Conservation (phyloP, 2,113 vertebrate species). For the Muntiacus muntjak region DNA sequence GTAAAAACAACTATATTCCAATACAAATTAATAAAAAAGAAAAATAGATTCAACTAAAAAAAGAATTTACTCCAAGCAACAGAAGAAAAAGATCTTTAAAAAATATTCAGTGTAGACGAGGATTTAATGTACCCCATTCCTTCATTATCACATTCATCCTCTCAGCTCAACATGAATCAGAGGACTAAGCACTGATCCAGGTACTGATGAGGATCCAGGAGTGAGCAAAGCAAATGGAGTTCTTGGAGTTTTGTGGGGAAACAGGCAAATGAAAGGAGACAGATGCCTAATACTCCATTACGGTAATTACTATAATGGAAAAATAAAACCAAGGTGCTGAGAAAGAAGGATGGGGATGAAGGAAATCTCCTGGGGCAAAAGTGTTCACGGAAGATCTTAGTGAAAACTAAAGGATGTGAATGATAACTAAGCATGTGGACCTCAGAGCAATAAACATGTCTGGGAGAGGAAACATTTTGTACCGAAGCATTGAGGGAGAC, state of each 20-base stretch:
- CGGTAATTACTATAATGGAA: background rate
- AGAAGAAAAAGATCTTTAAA: background rate
- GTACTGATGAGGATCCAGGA: background rate
- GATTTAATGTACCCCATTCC: background rate
- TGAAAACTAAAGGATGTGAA: background rate
- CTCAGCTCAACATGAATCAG: background rate
- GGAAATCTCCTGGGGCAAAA: background rate
- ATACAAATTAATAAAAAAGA: background rate
- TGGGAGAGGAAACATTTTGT: background rate
- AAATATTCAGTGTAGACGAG: background rate
- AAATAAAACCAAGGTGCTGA: background rate
- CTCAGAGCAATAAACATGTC: background rate
- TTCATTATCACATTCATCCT: background rate
- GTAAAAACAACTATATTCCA: background rate
- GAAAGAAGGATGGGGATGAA: background rate
- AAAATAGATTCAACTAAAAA: background rate
- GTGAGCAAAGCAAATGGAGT: background rate
- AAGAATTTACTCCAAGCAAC: background rate
- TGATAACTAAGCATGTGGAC: background rate
- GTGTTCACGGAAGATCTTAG: background rate
- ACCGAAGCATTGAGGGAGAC: background rate
- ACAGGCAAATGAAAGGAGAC: background rate
- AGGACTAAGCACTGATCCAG: background rate
- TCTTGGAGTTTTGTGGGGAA: background rate
- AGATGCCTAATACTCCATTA: background rate